Percentiles rank a stretch among this genome's conserved stretches.
phyloP scores from a whole-genome alignment of 2,797 vertebrate genomes.

The Arctocebus calabarensis region DNA sequence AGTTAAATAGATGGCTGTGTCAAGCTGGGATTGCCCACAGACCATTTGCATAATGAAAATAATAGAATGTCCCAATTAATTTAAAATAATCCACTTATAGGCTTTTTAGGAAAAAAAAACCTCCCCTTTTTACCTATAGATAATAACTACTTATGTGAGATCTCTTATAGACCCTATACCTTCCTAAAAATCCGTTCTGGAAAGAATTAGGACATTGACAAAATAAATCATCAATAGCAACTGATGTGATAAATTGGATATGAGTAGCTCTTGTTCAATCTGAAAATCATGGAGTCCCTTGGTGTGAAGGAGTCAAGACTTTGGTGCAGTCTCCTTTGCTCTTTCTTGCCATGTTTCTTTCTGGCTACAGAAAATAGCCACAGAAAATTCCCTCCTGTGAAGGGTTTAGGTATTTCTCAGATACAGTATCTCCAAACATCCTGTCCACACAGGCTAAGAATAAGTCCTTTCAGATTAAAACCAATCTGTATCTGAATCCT shows the following conservation, averaged over 20 bases:
- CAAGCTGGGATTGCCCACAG: not conserved
- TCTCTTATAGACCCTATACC: not conserved
- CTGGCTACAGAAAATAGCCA: not conserved
- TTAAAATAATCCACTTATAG: constrained; percentile 20
- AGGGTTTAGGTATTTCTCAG: not conserved
- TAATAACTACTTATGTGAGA: not conserved
- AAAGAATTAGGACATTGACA: not conserved
- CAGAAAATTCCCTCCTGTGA: not conserved
- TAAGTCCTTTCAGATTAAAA: not conserved
- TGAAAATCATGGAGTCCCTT: not conserved
- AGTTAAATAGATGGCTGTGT: not conserved
- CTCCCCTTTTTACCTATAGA: not conserved
- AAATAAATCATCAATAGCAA: constrained; percentile 9
- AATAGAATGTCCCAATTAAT: not conserved
- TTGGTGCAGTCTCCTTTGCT: not conserved
- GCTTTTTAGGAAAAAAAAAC: not conserved
- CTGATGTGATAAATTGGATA: not conserved
- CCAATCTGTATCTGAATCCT: not conserved
- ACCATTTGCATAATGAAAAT: not conserved
- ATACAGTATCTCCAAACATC: not conserved
- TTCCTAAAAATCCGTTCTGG: not conserved
- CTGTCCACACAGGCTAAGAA: not conserved
- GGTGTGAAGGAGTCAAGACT: not conserved
- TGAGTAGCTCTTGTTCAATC: not conserved
- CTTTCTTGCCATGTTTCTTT: not conserved